Percentiles rank a stretch among this genome's conserved stretches.
Evolutionary conservation across 1,140 invertebrate genomes (phyloP).

Genomic region (Maconellicoccus hirsutus): DNA sequence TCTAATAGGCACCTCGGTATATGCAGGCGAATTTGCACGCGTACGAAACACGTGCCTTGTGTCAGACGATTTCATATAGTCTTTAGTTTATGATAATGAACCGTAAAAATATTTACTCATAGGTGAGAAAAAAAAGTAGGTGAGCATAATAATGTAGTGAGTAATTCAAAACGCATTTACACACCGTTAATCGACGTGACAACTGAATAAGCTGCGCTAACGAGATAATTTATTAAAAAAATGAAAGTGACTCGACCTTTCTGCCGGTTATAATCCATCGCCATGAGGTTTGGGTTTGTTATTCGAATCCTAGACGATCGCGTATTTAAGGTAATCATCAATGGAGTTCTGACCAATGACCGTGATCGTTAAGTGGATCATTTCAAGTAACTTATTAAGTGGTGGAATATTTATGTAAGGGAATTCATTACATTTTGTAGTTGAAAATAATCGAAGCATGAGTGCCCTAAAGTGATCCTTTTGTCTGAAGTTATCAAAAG

Average conservation of each 20-base stretch:
- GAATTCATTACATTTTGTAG: too few species aligned
- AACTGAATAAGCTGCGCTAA: neutral
- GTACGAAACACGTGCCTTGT: neutral
- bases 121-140: neutral
- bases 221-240: neutral
- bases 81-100: neutral
- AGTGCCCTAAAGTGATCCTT: too few species aligned
- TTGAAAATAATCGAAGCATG: too few species aligned
- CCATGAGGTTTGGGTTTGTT: neutral
- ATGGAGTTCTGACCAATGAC: neutral
- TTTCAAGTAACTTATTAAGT: too few species aligned
- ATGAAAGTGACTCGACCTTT: neutral
- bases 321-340: neutral
- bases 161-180: slow-evolving; percentile 1
- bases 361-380: neutral
- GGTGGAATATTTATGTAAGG: too few species aligned
- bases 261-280: neutral
- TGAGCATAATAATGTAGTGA: neutral
- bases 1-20: too few species aligned
- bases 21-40: too few species aligned
- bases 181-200: neutral
- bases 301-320: neutral
- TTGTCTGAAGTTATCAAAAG: too few species aligned
- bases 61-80: neutral
- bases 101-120: neutral